These are phyloP conservation scores for Hofmannophila pseudospretella DNA, from an alignment of 2,888 invertebrate genomes.

Conservation along the genomic window DNA sequence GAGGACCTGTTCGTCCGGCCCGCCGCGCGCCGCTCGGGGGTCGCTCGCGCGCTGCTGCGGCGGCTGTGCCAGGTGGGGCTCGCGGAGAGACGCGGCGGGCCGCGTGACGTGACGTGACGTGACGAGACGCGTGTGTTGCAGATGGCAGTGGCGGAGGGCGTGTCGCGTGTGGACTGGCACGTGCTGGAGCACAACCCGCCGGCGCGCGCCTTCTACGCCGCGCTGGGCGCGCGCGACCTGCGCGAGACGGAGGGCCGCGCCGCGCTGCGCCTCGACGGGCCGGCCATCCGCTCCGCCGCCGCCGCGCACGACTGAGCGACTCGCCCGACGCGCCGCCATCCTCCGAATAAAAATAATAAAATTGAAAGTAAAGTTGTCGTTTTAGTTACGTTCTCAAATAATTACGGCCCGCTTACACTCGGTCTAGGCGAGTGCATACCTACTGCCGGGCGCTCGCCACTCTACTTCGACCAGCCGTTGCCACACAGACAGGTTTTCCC, in stretches of 20 bases:
- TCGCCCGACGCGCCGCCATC: not conserved
- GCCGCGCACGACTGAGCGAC: conserved; percentile 1
- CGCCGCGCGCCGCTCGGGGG: conserved; percentile 76
- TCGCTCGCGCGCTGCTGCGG: conserved; percentile 80
- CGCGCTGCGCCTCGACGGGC: conserved; percentile 51
- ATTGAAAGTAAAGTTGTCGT: too few relatives aligned
- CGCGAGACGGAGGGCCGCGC: conserved; percentile 44
- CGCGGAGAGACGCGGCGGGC: not conserved
- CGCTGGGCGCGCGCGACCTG: conserved; percentile 79
- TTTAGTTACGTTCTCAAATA: too few relatives aligned
- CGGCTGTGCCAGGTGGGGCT: conserved; percentile 37
- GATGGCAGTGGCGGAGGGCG: too few relatives aligned
- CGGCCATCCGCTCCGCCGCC: conserved; percentile 24
- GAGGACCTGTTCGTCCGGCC: conserved; percentile 91
- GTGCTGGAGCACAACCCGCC: conserved; percentile 86
- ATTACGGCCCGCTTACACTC: too few relatives aligned
- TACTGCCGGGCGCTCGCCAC: too few relatives aligned
- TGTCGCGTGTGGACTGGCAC: conserved; percentile 85
- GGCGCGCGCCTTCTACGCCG: conserved; percentile 86
- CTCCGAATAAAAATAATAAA: too few relatives aligned
- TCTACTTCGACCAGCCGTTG: too few relatives aligned
- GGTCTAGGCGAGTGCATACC: too few relatives aligned
- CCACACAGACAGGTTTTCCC: too few relatives aligned
- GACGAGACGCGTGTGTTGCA: not conserved
- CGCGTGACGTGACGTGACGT: not conserved